Base-by-base conservation (phyloP, 1,140 invertebrate species). In the Bombus affinis region DNA sequence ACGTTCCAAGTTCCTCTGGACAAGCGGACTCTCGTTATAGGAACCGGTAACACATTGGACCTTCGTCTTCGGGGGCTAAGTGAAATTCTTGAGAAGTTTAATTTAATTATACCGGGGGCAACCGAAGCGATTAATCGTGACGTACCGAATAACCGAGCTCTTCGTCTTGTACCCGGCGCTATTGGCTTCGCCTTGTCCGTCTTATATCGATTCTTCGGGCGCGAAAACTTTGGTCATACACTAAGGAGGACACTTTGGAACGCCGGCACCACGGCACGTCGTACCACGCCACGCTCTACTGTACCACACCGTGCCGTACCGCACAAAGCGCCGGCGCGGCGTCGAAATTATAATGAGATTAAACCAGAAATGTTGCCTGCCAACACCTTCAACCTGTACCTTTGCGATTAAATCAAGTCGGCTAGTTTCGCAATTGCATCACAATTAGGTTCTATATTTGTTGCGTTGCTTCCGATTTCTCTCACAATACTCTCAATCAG, bases 51-150 rank as follows among this genome's bases (percentile, higher is more conserved):
- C 89, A 92, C 86, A 91, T 93, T 86, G 88, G 87, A 91, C 82
- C 86, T 78, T 86, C 86, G 88, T 89, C 89, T 88, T 76, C 81
- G 71, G 37, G 57, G 39, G 85, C 83, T 92, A 93, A 93, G 91
- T 93, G 92, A 92, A 92, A 92, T 93, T 93, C 92, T 93, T 93
- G 87, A 88, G 87, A 92, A 93, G 91, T 93, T 92, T 90, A 89
- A 92, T 93, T 93, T 92, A 91, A 92, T 93, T 93, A 92, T 90
- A 93, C 88, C 80, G 83, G 89, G 85, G 72, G 75, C 82, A 81
- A 73, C 77, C 85, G 86, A 83, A 73, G 85, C 92, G 88, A 93
- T 93, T 92, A 93, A 93, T 93, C 86, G 88, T 71, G 74, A 81
- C 81, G 79, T 79, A 92, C 68, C 83, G 47, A 87, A 91, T 91